phyloP scores from a whole-genome alignment of 2,888 invertebrate species.

The Timema podura region DNA sequence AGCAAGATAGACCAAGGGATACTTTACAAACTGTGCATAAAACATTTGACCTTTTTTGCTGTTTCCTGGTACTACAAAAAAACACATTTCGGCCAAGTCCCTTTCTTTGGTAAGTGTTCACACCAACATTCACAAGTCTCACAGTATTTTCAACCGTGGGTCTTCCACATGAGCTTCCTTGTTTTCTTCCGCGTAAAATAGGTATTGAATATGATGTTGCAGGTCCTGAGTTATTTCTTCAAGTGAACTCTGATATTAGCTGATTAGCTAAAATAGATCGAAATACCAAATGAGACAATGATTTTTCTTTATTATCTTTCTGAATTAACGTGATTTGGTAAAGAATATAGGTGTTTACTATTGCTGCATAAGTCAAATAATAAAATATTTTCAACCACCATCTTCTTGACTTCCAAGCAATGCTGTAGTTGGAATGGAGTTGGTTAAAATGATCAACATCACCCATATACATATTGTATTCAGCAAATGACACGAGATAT shows the following conservation, averaged over 20 bases:
- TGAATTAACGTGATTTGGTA: conserved; percentile 27
- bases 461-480: conserved; percentile 39
- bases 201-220: conserved; percentile 25
- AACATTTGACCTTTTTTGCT: conserved; percentile 25
- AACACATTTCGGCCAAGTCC: conserved; percentile 19
- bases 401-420: conserved; percentile 37
- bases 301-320: conserved; percentile 23
- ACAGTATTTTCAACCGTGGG: background rate
- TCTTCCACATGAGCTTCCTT: no score
- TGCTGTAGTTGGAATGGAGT: conserved; percentile 35
- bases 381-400: conserved; percentile 40
- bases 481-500: conserved; percentile 34
- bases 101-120: conserved; percentile 26
- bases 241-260: conserved; percentile 24
- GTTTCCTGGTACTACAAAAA: conserved; percentile 31
- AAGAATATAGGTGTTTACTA: conserved; percentile 34
- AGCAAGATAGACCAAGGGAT: conserved; percentile 27
- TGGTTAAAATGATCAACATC: conserved; percentile 39
- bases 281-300: conserved; percentile 25
- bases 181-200: conserved; percentile 9
- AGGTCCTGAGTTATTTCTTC: conserved; percentile 16
- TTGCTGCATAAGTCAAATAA: conserved; percentile 36
- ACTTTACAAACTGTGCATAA: conserved; percentile 28
- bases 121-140: conserved; percentile 20
- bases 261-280: conserved; percentile 27